Conservation (phyloP, 2,113 vertebrate genomes). For the Vombatus ursinus region DNA sequence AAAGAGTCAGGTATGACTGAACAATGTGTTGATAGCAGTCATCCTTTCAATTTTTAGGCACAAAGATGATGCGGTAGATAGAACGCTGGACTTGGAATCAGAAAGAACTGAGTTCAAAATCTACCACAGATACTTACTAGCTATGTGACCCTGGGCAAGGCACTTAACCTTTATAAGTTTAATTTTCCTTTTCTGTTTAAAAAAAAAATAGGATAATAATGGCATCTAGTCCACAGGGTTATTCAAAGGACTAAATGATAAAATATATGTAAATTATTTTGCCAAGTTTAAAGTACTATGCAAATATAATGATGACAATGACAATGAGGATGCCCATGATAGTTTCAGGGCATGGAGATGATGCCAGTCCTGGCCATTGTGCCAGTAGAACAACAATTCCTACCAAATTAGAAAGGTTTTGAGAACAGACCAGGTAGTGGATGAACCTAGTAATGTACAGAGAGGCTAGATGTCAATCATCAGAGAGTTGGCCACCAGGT, state of each 20-base stretch:
- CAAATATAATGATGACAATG: not conserved
- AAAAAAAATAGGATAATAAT: not conserved
- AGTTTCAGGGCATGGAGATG: not conserved
- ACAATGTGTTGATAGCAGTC: not conserved
- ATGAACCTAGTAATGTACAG: not conserved
- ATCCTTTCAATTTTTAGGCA: not conserved
- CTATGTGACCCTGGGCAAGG: not conserved
- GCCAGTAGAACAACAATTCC: not conserved
- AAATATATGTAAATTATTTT: not conserved
- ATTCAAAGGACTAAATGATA: not conserved
- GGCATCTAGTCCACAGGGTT: not conserved
- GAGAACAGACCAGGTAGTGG: not conserved
- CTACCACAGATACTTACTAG: not conserved
- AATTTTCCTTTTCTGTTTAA: not conserved
- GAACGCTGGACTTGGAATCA: not conserved
- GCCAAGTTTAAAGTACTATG: not conserved
- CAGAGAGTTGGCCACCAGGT: not conserved
- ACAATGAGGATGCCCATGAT: not conserved
- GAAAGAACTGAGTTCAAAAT: not conserved
- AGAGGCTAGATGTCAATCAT: not conserved
- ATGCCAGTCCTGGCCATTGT: not conserved
- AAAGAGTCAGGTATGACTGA: not conserved
- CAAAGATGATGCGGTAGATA: not conserved
- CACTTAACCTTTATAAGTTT: not conserved
- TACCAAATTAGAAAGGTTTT: not conserved